Base-by-base conservation (phyloP, 2,797 vertebrate species). In the Staurois parvus region DNA sequence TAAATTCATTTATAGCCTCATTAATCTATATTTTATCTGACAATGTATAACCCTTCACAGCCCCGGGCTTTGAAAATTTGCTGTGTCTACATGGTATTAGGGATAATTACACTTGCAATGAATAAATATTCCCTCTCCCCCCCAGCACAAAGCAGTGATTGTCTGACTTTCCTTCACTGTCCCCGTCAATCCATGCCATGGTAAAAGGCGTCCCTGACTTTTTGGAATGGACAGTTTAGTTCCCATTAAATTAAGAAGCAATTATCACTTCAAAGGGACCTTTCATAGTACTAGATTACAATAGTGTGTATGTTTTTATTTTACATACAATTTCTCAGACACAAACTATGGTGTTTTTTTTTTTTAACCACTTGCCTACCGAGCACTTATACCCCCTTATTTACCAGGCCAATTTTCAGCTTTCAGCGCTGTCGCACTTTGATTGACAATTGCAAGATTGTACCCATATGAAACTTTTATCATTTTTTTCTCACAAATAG, bases 21-120 rank as follows among this genome's bases (percentile, higher is more conserved):
- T 78, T 78, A 78, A 78, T 82, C 52, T 77, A 68, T 72, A 82
- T 77, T 86, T 52, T 32, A 69, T 62, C 40, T 59, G 37, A 75
- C 28, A 64, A 52, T 40, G 19, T 37, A 34, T 77, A 82, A 29
- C 59, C 74, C 28, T 40, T 56, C 28, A 67, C 66, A 45, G 85
- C 85, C 69, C 6, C 24, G 67, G 75, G 85, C 85, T 40, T 6
- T 34, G 26, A 30, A 56, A 48, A 37, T 26, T 72, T 24, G n/a
- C 48, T 62, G 66, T n/a, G 32, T 48, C 73, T 70, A 19, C 17
- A 45, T 82, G 62, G 37, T 59, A 64, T 29, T 67, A 78, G 52
- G 15, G 48, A 37, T 72, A 42, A 72, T 82, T 72, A 59, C 69
- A 62, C 69, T 86, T 64, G 32, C 64, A 52, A 82, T 82, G 62